Conservation (phyloP, 1,140 invertebrate species). For the Pogonomyrmex barbatus region DNA sequence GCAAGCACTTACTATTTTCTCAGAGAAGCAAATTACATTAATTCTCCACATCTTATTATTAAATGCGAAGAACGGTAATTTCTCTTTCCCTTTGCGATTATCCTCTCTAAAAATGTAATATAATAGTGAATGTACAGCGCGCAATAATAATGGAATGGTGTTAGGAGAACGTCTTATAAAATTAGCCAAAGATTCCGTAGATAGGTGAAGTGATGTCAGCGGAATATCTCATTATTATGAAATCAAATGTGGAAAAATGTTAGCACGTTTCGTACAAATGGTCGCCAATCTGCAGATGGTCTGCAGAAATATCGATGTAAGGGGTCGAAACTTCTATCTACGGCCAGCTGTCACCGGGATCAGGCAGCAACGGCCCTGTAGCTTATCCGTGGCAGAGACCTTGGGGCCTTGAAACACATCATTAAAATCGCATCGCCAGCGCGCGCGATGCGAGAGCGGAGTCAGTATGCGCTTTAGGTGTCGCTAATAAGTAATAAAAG, state of each 20-base stretch:
- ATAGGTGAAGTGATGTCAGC: too few relatives aligned
- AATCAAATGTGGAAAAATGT: not conserved
- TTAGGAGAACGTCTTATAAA: not conserved
- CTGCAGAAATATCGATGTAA: not conserved
- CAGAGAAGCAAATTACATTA: not conserved
- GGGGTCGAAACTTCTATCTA: constrained; percentile 18
- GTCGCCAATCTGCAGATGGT: not conserved
- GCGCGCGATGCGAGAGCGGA: constrained; percentile 63
- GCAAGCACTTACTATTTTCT: not conserved
- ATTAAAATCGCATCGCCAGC: constrained; percentile 68
- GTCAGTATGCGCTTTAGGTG: constrained; percentile 63
- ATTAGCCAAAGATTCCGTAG: not conserved
- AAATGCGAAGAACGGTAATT: not conserved
- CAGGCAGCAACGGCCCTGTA: constrained; percentile 50
- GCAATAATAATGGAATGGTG: not conserved
- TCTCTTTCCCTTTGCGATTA: not conserved
- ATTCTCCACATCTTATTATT: not conserved
- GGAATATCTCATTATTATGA: not conserved
- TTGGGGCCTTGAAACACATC: constrained; percentile 67
- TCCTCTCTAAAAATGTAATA: not conserved
- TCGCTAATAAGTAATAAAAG: constrained; percentile 69
- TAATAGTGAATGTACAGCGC: too few relatives aligned
- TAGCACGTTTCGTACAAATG: not conserved
- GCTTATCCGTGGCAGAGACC: constrained; percentile 65
- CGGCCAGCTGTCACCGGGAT: constrained; percentile 52